Evolutionary conservation across 1,140 invertebrate genomes (phyloP).

Genomic region (Periplaneta americana): DNA sequence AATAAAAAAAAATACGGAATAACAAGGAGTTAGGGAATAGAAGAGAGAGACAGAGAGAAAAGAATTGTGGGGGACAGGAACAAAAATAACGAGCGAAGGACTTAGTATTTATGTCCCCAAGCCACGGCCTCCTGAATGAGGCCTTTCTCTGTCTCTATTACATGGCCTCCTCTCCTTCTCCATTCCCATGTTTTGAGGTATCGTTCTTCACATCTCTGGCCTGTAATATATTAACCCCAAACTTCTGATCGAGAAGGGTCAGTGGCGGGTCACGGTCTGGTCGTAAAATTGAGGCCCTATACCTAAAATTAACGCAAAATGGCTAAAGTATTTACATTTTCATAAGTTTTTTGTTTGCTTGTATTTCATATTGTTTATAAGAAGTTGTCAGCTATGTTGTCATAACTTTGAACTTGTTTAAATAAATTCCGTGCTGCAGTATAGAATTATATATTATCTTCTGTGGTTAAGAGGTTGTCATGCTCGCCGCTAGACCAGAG

Average conservation of each 20-base stretch:
- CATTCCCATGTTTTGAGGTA: not conserved
- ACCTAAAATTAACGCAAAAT: too few species aligned
- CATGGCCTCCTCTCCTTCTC: not conserved
- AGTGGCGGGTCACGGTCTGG: not conserved
- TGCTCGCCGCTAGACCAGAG: too few species aligned
- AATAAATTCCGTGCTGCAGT: too few species aligned
- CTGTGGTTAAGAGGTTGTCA: too few species aligned
- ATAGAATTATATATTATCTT: too few species aligned
- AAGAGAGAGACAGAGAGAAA: not conserved
- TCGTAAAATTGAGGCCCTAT: too few species aligned
- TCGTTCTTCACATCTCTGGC: not conserved
- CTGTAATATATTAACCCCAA: not conserved
- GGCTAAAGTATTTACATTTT: too few species aligned
- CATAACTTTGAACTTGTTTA: too few species aligned
- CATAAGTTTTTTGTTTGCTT: too few species aligned
- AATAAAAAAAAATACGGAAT: not conserved
- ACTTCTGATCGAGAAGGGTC: not conserved
- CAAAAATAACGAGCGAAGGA: constrained; percentile 1
- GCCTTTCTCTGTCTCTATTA: not conserved
- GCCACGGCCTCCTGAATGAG: too few species aligned
- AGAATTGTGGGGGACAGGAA: constrained; percentile 4
- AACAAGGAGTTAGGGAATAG: not conserved
- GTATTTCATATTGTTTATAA: too few species aligned
- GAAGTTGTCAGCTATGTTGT: too few species aligned
- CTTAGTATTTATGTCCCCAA: not conserved